Percentiles rank a stretch among this genome's conserved stretches.
These are phyloP conservation scores for Porites lobata DNA, from an alignment of 92 coral and sea anemone species.

Conservation along the genomic window DNA sequence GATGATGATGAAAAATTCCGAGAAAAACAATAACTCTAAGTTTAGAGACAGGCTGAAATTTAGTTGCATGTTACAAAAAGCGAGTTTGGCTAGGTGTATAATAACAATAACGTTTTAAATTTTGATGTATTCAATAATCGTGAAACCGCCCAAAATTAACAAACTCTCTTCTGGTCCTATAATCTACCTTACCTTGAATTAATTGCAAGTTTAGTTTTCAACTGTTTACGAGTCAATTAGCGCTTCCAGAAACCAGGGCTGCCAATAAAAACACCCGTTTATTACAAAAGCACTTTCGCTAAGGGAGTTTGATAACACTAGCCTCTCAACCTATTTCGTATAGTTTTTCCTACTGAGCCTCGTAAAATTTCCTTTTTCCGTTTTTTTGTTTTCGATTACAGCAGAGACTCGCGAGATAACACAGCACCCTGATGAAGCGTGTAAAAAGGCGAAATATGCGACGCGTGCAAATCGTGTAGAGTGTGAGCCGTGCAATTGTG, in stretches of 20 bases:
- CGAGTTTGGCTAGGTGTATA: background rate
- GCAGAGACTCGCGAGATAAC: background rate
- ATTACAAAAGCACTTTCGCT: no score
- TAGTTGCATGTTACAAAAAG: no score
- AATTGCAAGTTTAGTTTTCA: constrained; percentile 14
- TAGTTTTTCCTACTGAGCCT: no score
- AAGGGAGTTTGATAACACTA: no score
- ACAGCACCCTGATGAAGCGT: background rate
- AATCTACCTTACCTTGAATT: constrained; percentile 1
- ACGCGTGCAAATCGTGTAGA: background rate
- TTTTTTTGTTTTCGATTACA: background rate
- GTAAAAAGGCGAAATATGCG: background rate
- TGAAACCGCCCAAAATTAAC: background rate
- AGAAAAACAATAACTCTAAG: no score
- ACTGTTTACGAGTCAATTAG: background rate
- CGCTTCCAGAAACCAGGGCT: background rate
- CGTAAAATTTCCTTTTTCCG: no score
- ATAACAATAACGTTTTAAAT: no score
- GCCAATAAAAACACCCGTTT: background rate
- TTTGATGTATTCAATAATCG: background rate
- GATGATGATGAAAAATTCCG: no score
- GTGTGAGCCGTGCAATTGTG: background rate
- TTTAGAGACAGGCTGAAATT: no score
- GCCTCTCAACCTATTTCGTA: no score
- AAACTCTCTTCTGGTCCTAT: background rate